phyloP scores from a whole-genome alignment of 2,797 vertebrate genomes.

The Argya squamiceps region DNA sequence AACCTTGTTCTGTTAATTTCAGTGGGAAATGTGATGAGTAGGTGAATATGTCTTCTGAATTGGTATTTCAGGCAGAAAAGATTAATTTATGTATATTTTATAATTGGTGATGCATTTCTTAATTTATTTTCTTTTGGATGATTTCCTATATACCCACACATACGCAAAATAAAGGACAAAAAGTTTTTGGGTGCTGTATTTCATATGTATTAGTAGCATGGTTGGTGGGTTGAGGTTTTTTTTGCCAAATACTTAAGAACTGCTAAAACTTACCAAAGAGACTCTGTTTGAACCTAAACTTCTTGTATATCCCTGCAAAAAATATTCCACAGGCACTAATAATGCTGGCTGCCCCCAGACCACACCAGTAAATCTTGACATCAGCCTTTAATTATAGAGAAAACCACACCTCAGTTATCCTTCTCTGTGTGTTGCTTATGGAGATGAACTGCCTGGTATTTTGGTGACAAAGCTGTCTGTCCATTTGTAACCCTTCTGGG shows the following conservation, averaged over 20 bases:
- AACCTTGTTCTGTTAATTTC: constrained; percentile 21
- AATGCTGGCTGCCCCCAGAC: not conserved
- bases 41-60: constrained; percentile 19
- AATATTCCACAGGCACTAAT: not conserved
- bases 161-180: not conserved
- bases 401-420: not conserved
- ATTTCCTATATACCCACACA: constrained; percentile 21
- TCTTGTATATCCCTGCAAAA: not conserved
- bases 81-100: constrained; percentile 21
- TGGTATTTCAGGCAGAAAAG: constrained; percentile 31
- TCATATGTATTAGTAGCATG: not conserved
- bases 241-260: not conserved
- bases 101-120: constrained; percentile 6
- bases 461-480: not conserved
- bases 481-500: not conserved
- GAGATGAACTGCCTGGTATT: not conserved
- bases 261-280: not conserved
- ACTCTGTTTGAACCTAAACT: not conserved
- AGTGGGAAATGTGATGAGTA: constrained; percentile 54
- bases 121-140: constrained; percentile 22
- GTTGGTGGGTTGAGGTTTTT: not conserved
- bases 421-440: not conserved
- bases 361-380: not conserved
- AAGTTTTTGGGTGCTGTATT: not conserved
- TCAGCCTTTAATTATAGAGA: not conserved